Base-by-base conservation (phyloP, 1,140 invertebrate genomes). In the Lepidurus apus region DNA sequence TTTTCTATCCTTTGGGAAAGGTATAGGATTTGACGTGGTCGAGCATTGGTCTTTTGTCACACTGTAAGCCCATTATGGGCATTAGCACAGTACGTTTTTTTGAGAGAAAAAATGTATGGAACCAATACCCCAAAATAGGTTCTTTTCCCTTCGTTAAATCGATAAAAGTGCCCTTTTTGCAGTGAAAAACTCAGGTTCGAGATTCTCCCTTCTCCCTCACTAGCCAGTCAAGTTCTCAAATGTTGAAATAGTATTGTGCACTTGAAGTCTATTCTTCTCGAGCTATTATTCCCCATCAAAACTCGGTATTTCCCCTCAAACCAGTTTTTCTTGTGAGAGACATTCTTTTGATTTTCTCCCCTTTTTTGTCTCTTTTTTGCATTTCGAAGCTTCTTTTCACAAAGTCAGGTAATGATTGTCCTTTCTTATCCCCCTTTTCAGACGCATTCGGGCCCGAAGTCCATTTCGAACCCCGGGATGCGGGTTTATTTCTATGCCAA, bases 391-490 rank as follows among this genome's bases (percentile, higher is more conserved):
- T 65, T 65, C 13, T 21, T 65, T 65, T 65, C n/a, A 21, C 10
- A 75, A 53, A 53, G 65, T 78, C 75, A 8, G 45, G 65, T 82
- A 13, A 76, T 77, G 42, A 44, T 74, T 24, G 77, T 81, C 43
- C 45, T 74, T 1, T 79, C 21, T 34, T 21, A 81, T 78, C 47
- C 43, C 74, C 75, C 11, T 80, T 77, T 77, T 77, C 73, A 74
- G 47, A 81, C 81, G 78, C 43, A 65, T 78, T 24, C 42, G 75
- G 78, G 45, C 43, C 43, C 47, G 45, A 79, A 65, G 11, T 34
- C 42, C 65, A 77, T 74, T 53, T 74, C 75, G 47, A 42, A 77
- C 73, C 43, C 13, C 77, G 81, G 74, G 78, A 77, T 45, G 77
- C 75, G 76, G 65, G 53, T 65, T 65, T 65, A 17, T 65, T 65